phyloP scores from a whole-genome alignment of 2,797 vertebrate species.

The Sebastes nivosus region DNA sequence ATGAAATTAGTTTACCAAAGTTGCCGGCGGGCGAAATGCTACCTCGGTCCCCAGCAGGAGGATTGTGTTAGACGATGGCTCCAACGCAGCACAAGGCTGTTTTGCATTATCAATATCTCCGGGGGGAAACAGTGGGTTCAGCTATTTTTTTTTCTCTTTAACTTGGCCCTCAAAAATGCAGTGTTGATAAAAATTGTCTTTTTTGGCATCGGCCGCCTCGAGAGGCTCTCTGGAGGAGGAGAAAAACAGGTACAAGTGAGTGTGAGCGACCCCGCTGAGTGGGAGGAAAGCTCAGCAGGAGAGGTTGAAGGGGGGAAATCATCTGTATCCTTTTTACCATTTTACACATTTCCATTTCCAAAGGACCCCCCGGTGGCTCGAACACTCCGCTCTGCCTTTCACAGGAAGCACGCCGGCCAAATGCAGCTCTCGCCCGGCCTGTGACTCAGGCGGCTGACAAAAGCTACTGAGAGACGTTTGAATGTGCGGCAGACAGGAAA shows the following conservation, averaged over 20 bases:
- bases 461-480: slow-evolving; percentile 4
- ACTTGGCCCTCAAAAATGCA: slow-evolving; percentile 18
- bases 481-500: slow-evolving; percentile 26
- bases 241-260: slow-evolving; percentile 25
- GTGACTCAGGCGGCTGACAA: slow-evolving; percentile 9
- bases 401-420: slow-evolving; percentile 1
- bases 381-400: slow-evolving; percentile 27
- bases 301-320: slow-evolving; percentile 8
- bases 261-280: slow-evolving; percentile 37
- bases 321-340: slow-evolving; percentile 28
- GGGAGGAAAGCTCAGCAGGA: slow-evolving; percentile 47
- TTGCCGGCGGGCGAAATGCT: no score
- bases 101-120: slow-evolving; percentile 10
- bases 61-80: background rate
- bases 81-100: background rate
- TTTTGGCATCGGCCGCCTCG: background rate
- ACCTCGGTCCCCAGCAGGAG: no score
- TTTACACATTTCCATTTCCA: slow-evolving; percentile 52
- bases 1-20: no score
- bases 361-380: slow-evolving; percentile 22
- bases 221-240: background rate
- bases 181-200: slow-evolving; percentile 20
- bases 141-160: background rate
- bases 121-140: background rate
- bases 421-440: background rate